Conservation (phyloP, 2,888 invertebrate genomes). For the Ormyrus nitidulus region DNA sequence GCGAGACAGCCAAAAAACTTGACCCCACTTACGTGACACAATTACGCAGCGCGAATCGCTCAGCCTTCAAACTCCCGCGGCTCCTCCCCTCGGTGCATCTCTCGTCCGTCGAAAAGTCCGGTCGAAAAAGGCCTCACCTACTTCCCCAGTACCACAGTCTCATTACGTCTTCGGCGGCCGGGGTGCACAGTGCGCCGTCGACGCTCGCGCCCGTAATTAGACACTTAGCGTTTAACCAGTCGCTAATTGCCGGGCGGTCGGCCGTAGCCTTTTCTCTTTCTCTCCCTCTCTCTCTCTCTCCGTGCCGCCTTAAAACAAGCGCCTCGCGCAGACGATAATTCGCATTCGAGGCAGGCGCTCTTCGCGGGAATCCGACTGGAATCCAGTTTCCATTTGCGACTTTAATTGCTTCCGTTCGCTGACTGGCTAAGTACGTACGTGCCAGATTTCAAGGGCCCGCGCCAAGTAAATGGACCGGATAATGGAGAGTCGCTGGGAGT, state of each 20-base stretch:
- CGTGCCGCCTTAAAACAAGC: background rate
- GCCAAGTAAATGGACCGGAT: conserved; percentile 44
- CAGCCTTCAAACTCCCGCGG: no score
- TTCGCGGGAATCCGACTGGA: conserved; percentile 48
- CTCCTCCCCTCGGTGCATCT: no score
- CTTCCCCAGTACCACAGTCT: conserved; percentile 52
- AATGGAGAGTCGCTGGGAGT: background rate
- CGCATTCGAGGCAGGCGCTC: conserved; percentile 41
- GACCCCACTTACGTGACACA: no score
- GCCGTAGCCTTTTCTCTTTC: background rate
- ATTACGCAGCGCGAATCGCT: no score
- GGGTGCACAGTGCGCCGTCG: conserved; percentile 10
- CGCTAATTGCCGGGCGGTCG: conserved; percentile 36
- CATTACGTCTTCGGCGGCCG: conserved; percentile 24
- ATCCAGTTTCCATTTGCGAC: conserved; percentile 69
- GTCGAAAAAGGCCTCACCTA: conserved; percentile 44
- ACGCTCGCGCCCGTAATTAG: conserved; percentile 47
- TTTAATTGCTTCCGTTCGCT: conserved; percentile 65
- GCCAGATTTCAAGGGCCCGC: conserved; percentile 62
- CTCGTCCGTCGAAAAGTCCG: background rate
- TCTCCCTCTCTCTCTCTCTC: background rate
- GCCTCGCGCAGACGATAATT: conserved; percentile 27
- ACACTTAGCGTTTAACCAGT: conserved; percentile 47
- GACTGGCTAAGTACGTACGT: conserved; percentile 48
- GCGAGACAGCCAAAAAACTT: no score